Evolutionary conservation across 2,888 invertebrate genomes (phyloP), one percentile per base, ranked within the genome.

Genomic region (Drosophila sordidula): DNA sequence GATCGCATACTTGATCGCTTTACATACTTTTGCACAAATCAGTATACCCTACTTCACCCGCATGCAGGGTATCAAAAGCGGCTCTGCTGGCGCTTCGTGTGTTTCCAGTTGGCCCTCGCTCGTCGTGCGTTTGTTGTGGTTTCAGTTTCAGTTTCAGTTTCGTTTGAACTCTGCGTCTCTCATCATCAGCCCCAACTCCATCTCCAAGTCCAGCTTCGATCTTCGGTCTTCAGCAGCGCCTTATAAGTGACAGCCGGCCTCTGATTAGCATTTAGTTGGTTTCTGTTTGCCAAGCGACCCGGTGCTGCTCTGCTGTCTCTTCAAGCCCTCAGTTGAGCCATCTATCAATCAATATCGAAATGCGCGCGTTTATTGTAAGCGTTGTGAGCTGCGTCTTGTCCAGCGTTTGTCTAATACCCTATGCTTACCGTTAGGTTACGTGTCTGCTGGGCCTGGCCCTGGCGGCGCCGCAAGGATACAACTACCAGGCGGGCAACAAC

Each of bases 261-360:
- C 80, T 90, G 85, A 85, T 88, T 87, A 89, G 78, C 87, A 89
- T 91, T 91, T 91, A 91, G 91, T 91, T 90, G 88, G 78, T 88
- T 89, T 83, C 80, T 74, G 85, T 76, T 82, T 84, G 89, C 84
- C 90, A 81, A 75, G 80, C 72, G 75, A 72, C 80, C 79, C 77
- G 85, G 90, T 88, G 84, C 62, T 61, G 55, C 18, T 18, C 18
- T 1, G 18, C 11, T 34, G 12, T 52, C 45, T 56, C 44, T 39
- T 14, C 22, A 25, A 42, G 11, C 44, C 25, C 29, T 55, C 18
- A 38, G 18, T 63, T 58, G 36, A 54, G 32, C 39, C 14, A 18
- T 9, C 29, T 29, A 9, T 29, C 29, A 3, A 56, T 55, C 16
- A 16, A 29, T 42, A 49, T 38, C 61, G 75, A 80, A 75, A 91